Conservation (phyloP, 2,888 invertebrate species). For the Netelia virgata region DNA sequence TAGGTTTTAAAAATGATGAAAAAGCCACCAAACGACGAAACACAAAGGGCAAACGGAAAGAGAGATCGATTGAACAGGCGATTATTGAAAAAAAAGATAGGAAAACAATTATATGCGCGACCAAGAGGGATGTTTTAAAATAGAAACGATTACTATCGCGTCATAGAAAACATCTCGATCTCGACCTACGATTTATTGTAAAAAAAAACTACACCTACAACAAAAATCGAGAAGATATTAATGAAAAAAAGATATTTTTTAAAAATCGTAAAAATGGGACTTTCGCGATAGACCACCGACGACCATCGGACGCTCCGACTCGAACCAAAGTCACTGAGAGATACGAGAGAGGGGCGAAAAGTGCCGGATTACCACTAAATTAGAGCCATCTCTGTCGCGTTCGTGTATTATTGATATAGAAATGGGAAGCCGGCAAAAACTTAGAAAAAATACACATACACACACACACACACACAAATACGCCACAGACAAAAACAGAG, state of each 20-base stretch:
- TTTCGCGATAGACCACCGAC: constrained; percentile 55
- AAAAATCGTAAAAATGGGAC: constrained; percentile 46
- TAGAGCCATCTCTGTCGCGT: constrained; percentile 51
- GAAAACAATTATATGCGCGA: background rate
- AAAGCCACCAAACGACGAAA: constrained; percentile 23
- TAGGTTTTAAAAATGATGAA: constrained; percentile 59
- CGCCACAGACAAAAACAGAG: constrained; percentile 62
- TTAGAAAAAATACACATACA: constrained; percentile 51
- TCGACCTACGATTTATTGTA: constrained; percentile 58
- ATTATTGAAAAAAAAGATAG: constrained; percentile 14
- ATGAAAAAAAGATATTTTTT: constrained; percentile 2
- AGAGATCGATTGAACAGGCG: constrained; percentile 8
- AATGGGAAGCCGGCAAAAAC: constrained; percentile 37
- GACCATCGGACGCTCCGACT: constrained; percentile 66
- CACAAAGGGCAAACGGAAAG: constrained; percentile 20
- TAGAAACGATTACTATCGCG: constrained; percentile 11
- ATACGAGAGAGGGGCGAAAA: constrained; percentile 45
- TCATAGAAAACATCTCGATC: constrained; percentile 13
- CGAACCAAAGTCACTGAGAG: constrained; percentile 59
- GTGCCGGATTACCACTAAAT: constrained; percentile 54
- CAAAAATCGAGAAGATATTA: constrained; percentile 8
- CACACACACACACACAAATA: constrained; percentile 59
- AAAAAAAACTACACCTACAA: constrained; percentile 10
- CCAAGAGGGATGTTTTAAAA: constrained; percentile 9
- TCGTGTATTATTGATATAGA: constrained; percentile 58